Base-by-base conservation (phyloP, 2,113 vertebrate species). In the Chunga burmeisteri region DNA sequence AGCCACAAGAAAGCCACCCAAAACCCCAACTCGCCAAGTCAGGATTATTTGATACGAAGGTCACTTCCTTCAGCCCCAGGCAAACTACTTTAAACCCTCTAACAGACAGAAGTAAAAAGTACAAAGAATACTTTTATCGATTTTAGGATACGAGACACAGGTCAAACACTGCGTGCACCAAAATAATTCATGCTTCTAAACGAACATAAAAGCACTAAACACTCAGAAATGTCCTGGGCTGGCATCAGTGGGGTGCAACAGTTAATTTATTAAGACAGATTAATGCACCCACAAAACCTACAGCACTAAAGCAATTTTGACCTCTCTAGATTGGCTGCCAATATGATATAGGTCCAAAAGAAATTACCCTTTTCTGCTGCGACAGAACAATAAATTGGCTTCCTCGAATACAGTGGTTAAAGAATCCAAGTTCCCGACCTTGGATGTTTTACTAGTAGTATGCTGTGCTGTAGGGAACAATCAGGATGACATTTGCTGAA, bases 381-480 rank as follows among this genome's bases (percentile, higher is more conserved):
- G 50, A 98, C 97, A 97, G 96, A 97, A 98, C 98, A 98, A 98
- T 97, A 98, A 98, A 98, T 97, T 40, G 97, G 94, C 97, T 97
- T 98, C 98, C 97, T 97, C 78, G 70, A 96, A 94, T 92, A 94
- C 97, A 85, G 96, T 98, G 97, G 95, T 96, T 98, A 97, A 98
- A 97, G 98, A 98, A 98, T 98, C 97, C 96, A 73, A 97, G 98
- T 98, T 98, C 98, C 93, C 98, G 98, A 98, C 98, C 98, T 53
- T 61, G 95, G 93, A 95, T 98, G 98, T 98, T 98, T 98, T 96
- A 97, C 96, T 98, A 94, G 97, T 88, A 88, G 94, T 98, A 91
- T 71, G 97, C 95, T 95, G 71, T 96, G 98, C 98, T 98, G 97
- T n/a, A 97, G 98, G 98, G 98, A 98, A 98, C 97, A 94, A 96